Base-by-base conservation (phyloP, 2,888 invertebrate species). In the Apodemia zela region DNA sequence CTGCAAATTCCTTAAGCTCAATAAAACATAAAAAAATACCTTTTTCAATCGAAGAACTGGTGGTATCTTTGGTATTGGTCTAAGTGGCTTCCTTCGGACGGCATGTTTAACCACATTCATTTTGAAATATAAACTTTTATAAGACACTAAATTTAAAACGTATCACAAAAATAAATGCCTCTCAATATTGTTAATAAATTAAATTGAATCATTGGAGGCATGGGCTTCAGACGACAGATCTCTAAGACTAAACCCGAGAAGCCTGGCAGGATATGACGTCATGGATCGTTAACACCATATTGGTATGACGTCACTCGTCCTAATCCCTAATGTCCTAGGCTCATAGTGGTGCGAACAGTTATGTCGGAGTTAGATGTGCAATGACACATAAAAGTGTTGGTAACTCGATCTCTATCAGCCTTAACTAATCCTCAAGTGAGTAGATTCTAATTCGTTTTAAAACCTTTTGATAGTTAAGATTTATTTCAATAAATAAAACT, bases 231-330 rank as follows among this genome's bases (percentile, higher is more conserved):
- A 74, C 71, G 71, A 72, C 75, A 77, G 75, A 75, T 80, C 79
- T 75, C 77, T 66, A 45, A 73, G 74, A 77, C 79, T 80, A 79
- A 78, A 75, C 78, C 75, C 75, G 78, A 81, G 82, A 83, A 80
- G 81, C 75, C 74, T 73, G 70, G 74, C 72, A 72, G 70, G 72
- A 66, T 54, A 54, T 65, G 89, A 90, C 88, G 89, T 89, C 90
- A 89, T 68, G 73, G 79, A 82, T 85, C 85, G 86, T 86, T 86
- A 81, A 71, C 79, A 81, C 80, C 84, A 83, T 82, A 72, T 62
- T 67, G 72, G 62, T 33, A 65, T 87, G 87, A 85, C 87, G 86
- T 89, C 88, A 89, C 66, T 68, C 68, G 81, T 82, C 84, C 85
- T 83, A 79, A 73, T 67, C 71, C 75, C 75, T 72, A 60, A 45